Evolutionary conservation across 2,797 vertebrate species (phyloP), one percentile per base, ranked within the genome.

Genomic region (Melanotaenia nigrans): DNA sequence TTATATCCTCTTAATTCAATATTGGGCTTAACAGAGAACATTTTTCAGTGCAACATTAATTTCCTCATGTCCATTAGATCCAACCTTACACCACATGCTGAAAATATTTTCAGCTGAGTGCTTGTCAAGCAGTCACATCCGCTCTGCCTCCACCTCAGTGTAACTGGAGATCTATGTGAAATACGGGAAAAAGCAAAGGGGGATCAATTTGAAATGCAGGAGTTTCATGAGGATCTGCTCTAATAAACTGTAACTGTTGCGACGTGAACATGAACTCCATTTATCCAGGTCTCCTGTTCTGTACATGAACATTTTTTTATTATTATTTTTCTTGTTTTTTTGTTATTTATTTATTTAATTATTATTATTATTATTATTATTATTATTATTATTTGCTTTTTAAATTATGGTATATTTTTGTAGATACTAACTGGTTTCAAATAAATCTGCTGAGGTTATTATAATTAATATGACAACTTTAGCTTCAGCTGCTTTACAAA

Each of bases 41-140:
- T 65, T 86, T 82, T 81, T 88, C 69, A 87, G 61, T 80, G 84
- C 70, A 86, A 77, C 77, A 84, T 85, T 91, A 78, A 89, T 89
- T 92, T 92, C 82, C 85, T 86, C 25, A 5, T 79, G 78, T 88
- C 85, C 86, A 90, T 91, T 90, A 88, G 79, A 73, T 83, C 54
- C 81, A 81, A 87, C 64, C 75, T 78, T 76, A 73, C 79, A 70
- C 75, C 68, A 61, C 67, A 89, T 65, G 56, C 68, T 77, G 75
- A 74, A 86, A 84, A 85, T 71, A 55, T 51, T 66, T 66, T 77
- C 73, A 73, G 87, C 82, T 90, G 87, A 87, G 81, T 82, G 73
- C 32, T 65, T 81, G 81, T 87, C 84, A 86, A 79, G 77, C 70
- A 55, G 18, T 86, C 82, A 89, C 81, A 88, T 91, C 89, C 79